These are phyloP conservation scores for Platyura marginata DNA, from an alignment of 1,140 invertebrate species.

Conservation along the genomic window DNA sequence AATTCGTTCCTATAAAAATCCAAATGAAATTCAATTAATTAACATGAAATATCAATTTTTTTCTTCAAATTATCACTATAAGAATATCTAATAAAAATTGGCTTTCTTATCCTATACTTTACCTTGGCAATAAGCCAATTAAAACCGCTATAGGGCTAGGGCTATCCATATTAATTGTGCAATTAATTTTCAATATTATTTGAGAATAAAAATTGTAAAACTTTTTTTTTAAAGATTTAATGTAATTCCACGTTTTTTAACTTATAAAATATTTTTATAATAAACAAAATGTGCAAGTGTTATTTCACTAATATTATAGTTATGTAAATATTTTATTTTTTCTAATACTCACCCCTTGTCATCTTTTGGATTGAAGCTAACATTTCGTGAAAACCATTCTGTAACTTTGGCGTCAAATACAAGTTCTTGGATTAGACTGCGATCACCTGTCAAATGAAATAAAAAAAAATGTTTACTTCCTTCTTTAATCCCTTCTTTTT, in stretches of 20 bases:
- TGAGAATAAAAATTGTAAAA: not conserved
- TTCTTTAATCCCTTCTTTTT: too few relatives aligned
- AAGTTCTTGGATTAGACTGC: conserved; percentile 60
- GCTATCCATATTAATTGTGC: conserved; percentile 5
- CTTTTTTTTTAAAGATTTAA: not conserved
- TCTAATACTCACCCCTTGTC: too few relatives aligned
- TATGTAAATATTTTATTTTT: too few relatives aligned
- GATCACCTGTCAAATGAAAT: too few relatives aligned
- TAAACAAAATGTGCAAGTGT: too few relatives aligned
- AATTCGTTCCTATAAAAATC: conserved; percentile 49
- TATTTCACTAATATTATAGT: too few relatives aligned
- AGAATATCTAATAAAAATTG: not conserved
- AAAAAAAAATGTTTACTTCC: conserved; percentile 8
- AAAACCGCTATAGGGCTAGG: conserved; percentile 61
- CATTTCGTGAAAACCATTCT: conserved; percentile 61
- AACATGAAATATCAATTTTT: too few relatives aligned
- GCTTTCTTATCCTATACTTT: conserved; percentile 30
- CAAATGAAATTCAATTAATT: too few relatives aligned
- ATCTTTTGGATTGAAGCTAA: conserved; percentile 44
- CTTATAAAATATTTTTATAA: not conserved
- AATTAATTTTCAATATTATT: not conserved
- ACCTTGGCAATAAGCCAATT: conserved; percentile 68
- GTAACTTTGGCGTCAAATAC: conserved; percentile 77
- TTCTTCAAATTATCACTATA: too few relatives aligned
- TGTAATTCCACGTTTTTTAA: not conserved